These are phyloP conservation scores for Platyscapa corneri DNA, from an alignment of 1,140 invertebrate genomes.

Conservation along the genomic window DNA sequence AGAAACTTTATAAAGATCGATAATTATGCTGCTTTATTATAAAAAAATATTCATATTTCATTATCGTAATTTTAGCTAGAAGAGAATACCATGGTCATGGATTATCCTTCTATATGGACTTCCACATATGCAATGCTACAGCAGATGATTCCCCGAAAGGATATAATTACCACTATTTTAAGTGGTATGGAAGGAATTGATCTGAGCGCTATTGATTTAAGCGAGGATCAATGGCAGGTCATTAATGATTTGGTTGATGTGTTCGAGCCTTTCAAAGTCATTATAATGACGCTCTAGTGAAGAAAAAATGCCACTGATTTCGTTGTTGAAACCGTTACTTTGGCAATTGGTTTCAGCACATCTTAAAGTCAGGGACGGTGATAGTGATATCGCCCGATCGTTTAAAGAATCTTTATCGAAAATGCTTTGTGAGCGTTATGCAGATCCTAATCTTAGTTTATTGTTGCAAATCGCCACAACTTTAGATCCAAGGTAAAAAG, in stretches of 20 bases:
- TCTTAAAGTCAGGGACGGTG: slow-evolving; percentile 71
- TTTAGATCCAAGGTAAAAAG: slow-evolving; percentile 73
- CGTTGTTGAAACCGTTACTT: slow-evolving; percentile 75
- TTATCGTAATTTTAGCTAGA: slow-evolving; percentile 64
- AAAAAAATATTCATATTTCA: neutral
- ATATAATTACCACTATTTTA: slow-evolving; percentile 64
- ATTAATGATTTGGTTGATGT: slow-evolving; percentile 74
- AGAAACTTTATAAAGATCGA: too few relatives aligned
- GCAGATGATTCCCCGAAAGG: slow-evolving; percentile 68
- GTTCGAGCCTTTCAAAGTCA: slow-evolving; percentile 76
- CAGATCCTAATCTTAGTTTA: slow-evolving; percentile 68
- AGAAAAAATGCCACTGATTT: slow-evolving; percentile 75
- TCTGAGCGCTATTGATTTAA: slow-evolving; percentile 64
- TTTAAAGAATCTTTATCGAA: slow-evolving; percentile 73
- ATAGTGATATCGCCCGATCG: slow-evolving; percentile 66
- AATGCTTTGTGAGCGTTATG: slow-evolving; percentile 72
- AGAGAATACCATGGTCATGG: slow-evolving; percentile 68
- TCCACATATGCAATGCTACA: slow-evolving; percentile 76
- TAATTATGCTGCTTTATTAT: too few relatives aligned
- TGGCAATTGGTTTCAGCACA: slow-evolving; percentile 75
- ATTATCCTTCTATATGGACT: slow-evolving; percentile 74
- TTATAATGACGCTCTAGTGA: slow-evolving; percentile 75
- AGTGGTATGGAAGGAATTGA: slow-evolving; percentile 65
- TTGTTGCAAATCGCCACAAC: slow-evolving; percentile 74
- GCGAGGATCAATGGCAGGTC: slow-evolving; percentile 72